A percentile compares a stretch with the other conserved stretches of the same genome.
phyloP scores from a whole-genome alignment of 2,113 vertebrate genomes.

The Rafetus swinhoei region DNA sequence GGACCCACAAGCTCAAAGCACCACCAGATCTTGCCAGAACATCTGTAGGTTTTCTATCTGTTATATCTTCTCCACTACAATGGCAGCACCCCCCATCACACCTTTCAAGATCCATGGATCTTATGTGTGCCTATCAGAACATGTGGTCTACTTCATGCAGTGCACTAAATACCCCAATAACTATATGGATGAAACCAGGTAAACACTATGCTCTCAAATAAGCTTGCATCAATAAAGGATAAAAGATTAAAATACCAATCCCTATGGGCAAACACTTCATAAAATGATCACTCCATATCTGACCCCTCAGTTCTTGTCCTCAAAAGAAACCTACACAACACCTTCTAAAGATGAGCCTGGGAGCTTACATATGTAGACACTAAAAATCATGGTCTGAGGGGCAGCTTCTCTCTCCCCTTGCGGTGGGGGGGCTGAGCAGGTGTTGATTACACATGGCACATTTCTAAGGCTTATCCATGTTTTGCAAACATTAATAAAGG shows the following conservation, averaged over 20 bases:
- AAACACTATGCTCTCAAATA: background rate
- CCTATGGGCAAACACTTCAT: background rate
- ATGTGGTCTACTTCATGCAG: background rate
- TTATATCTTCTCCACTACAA: background rate
- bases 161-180: background rate
- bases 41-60: background rate
- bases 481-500: conserved; percentile 56
- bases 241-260: background rate
- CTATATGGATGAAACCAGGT: background rate
- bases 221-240: background rate
- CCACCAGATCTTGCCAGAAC: background rate
- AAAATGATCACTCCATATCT: background rate
- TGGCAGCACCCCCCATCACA: background rate
- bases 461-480: conserved; percentile 13
- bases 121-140: background rate
- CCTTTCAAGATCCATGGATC: background rate
- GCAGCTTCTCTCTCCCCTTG: conserved; percentile 11
- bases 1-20: background rate
- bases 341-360: background rate
- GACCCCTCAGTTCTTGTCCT: background rate
- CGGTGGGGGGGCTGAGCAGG: background rate
- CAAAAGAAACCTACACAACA: background rate
- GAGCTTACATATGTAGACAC: background rate
- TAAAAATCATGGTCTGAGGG: background rate
- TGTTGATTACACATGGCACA: background rate